Evolutionary conservation across 2,888 invertebrate genomes (phyloP), one percentile per base, ranked within the genome.

Genomic region (Bombylius major): DNA sequence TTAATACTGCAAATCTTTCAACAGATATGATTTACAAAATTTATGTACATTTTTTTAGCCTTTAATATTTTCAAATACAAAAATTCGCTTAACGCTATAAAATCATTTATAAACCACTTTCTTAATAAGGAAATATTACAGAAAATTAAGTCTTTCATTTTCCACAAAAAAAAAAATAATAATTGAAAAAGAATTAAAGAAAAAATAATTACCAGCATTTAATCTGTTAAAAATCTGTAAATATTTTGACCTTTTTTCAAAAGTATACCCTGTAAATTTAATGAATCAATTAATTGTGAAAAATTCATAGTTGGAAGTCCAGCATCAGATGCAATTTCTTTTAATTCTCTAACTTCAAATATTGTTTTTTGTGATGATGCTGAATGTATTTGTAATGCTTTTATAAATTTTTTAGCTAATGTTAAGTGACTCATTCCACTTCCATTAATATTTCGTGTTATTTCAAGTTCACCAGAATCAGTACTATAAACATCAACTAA

Each of bases 251-350:
- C 88, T 72, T 89, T 91, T 66, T 91, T 85, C 61, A 96, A 76
- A 61, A 96, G 76, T 74, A 84, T 87, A 11, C 94, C 93, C 70
- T 91, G 89, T 64, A 84, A 78, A 70, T 96, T 95, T 63, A 95
- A 79, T 44, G 84, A 81, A 62, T 84, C 82, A 53, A 96, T 78
- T 51, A 93, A 78, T 60, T 82, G 80, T 51, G 78, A 78, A 61
- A 89, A 81, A 66, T 86, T 84, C 1, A 80, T 77, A 1, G 79
- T 69, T 46, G 65, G 61, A 47, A 94, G 77, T 4, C 83, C 84
- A 1, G 81, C 80, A 8, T 80, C 77, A 63, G 77, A 75, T 34
- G 86, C 85, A 54, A 92, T 78, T 66, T 86, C 81, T 67, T 83
- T 82, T 65, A 96, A 77, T 73, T 94, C 91, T 54, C 82, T 79